Percentiles rank a stretch among this genome's conserved stretches.
phyloP scores from a whole-genome alignment of 2,888 invertebrate species.

The Glaucopsyche alexis region DNA sequence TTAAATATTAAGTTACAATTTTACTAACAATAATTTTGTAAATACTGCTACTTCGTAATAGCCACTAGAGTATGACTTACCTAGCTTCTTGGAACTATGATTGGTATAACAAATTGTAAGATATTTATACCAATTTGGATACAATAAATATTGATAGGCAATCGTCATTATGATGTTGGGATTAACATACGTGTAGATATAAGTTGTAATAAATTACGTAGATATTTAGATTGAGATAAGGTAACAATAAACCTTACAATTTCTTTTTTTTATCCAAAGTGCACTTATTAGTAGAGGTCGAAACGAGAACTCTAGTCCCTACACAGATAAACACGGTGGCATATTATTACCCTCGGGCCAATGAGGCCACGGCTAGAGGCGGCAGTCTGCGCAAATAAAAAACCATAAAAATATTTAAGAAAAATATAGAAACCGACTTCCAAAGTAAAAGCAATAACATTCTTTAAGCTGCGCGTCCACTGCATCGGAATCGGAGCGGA shows the following conservation, averaged over 20 bases:
- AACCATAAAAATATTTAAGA: too few relatives aligned
- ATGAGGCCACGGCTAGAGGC: too few relatives aligned
- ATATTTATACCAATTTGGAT: constrained; percentile 17
- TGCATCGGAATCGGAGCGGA: too few relatives aligned
- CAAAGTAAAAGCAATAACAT: too few relatives aligned
- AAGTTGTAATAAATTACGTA: not conserved
- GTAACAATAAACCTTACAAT: not conserved
- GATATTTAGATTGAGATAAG: not conserved
- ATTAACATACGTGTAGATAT: constrained; percentile 2
- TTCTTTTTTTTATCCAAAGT: not conserved
- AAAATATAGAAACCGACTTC: too few relatives aligned
- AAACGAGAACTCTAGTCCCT: too few relatives aligned
- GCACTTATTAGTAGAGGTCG: too few relatives aligned
- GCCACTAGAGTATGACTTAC: not conserved
- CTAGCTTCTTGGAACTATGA: constrained; percentile 10
- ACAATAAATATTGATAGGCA: constrained; percentile 20
- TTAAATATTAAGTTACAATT: not conserved
- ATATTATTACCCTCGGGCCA: too few relatives aligned
- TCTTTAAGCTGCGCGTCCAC: too few relatives aligned
- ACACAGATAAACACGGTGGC: too few relatives aligned
- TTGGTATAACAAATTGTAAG: not conserved
- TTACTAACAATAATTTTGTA: not conserved
- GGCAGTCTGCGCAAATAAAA: too few relatives aligned
- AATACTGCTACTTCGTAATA: not conserved
- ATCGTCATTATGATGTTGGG: not conserved